A percentile compares a stretch with the other conserved stretches of the same genome.
phyloP scores from a whole-genome alignment of 2,113 vertebrate genomes.

The Thalassarche chlororhynchos region DNA sequence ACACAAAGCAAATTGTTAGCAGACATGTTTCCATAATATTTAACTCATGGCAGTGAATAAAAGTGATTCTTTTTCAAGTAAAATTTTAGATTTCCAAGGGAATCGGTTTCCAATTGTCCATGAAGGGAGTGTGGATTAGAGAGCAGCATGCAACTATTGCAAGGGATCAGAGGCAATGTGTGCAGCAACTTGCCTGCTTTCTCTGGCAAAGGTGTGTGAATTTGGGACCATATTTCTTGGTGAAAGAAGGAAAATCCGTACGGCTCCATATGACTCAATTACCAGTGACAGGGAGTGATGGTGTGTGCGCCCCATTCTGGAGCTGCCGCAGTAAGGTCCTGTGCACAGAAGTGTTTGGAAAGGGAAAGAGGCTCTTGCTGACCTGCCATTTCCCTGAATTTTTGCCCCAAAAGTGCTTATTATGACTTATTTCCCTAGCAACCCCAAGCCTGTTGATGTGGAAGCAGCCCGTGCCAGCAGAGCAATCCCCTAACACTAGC shows the following conservation, averaged over 20 bases:
- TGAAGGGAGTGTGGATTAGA: conserved; percentile 37
- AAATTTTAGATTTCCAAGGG: conserved; percentile 60
- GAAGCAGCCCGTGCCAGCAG: background rate
- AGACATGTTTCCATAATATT: conserved; percentile 76
- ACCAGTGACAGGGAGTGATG: accelerated
- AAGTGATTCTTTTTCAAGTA: conserved; percentile 54
- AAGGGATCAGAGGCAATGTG: background rate
- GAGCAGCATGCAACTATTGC: background rate
- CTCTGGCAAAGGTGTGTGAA: background rate
- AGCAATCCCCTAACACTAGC: background rate
- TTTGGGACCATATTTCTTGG: background rate
- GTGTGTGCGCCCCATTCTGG: background rate
- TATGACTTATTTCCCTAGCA: background rate
- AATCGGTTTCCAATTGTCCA: conserved; percentile 52
- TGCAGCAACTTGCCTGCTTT: background rate
- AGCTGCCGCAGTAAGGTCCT: background rate
- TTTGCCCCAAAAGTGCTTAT: background rate
- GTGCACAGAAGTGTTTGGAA: background rate
- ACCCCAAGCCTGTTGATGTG: background rate
- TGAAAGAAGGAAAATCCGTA: background rate
- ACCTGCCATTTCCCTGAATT: background rate
- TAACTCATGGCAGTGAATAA: conserved; percentile 70
- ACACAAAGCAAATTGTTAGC: conserved; percentile 78
- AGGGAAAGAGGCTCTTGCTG: background rate
- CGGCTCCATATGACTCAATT: background rate